phyloP scores from a whole-genome alignment of 2,888 invertebrate species.

The Plagodis dolabraria region DNA sequence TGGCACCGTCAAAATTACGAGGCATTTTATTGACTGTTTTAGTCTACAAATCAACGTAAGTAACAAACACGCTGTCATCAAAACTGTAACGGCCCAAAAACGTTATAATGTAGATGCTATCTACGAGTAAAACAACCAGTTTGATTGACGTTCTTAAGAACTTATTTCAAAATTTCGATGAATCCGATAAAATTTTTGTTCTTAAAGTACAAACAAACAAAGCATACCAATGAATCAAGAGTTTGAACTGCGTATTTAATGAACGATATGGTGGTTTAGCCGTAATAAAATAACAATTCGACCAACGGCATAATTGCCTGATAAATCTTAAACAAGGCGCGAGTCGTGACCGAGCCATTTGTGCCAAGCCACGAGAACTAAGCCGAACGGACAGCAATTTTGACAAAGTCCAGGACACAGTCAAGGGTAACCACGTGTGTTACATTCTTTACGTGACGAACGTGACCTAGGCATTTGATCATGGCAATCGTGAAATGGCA shows the following conservation, averaged over 20 bases:
- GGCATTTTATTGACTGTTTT: conserved; percentile 34
- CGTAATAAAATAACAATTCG: conserved; percentile 55
- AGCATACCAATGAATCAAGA: conserved; percentile 11
- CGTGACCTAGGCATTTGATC: conserved; percentile 75
- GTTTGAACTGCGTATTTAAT: conserved; percentile 20
- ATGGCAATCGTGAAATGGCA: conserved; percentile 54
- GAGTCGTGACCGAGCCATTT: conserved; percentile 72
- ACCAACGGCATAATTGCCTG: conserved; percentile 50
- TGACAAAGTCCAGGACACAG: conserved; percentile 66
- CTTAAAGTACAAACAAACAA: conserved; percentile 10
- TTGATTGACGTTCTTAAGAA: conserved; percentile 17
- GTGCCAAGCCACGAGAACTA: conserved; percentile 58
- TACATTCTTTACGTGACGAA: conserved; percentile 54
- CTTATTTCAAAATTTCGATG: conserved; percentile 10
- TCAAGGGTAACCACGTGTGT: conserved; percentile 61
- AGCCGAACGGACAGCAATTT: conserved; percentile 56
- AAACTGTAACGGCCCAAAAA: conserved; percentile 27
- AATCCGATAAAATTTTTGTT: conserved; percentile 17
- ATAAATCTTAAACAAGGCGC: conserved; percentile 56
- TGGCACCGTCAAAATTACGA: conserved; percentile 39
- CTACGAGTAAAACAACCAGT: too few relatives aligned
- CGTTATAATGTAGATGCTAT: conserved; percentile 3
- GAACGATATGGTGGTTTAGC: conserved; percentile 31
- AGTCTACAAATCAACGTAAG: conserved; percentile 34
- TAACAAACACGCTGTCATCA: conserved; percentile 27